These are phyloP conservation scores for Tricholauxania praeusta DNA, from an alignment of 2,888 invertebrate genomes.

Conservation along the genomic window DNA sequence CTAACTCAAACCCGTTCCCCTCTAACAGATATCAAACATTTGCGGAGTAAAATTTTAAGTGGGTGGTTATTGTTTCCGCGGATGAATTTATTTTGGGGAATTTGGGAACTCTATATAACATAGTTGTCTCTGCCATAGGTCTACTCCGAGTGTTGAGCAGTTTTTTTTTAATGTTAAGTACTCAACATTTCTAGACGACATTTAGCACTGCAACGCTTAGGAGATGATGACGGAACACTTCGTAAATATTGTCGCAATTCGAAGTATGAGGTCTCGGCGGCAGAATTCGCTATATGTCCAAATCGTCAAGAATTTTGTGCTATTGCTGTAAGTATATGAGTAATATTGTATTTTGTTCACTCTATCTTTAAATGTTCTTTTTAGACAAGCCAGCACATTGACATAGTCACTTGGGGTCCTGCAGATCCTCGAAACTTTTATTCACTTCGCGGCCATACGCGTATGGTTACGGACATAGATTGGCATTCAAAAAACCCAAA, in stretches of 20 bases:
- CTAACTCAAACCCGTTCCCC: too few relatives aligned
- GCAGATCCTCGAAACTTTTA: conserved; percentile 79
- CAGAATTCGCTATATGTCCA: conserved; percentile 90
- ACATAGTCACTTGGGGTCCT: conserved; percentile 84
- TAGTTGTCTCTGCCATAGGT: too few relatives aligned
- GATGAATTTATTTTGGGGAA: too few relatives aligned
- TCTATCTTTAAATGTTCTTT: not conserved
- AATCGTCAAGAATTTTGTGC: conserved; percentile 85
- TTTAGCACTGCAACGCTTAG: conserved; percentile 80
- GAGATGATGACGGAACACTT: conserved; percentile 69
- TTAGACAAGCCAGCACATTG: conserved; percentile 88
- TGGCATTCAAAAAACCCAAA: conserved; percentile 87
- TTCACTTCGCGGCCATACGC: conserved; percentile 83
- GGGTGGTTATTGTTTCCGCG: too few relatives aligned
- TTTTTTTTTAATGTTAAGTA: too few relatives aligned
- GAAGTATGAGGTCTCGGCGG: conserved; percentile 92
- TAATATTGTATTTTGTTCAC: not conserved
- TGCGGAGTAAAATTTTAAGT: too few relatives aligned
- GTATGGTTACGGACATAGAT: conserved; percentile 90
- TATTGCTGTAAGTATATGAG: conserved; percentile 78
- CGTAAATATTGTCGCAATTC: conserved; percentile 88
- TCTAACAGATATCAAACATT: too few relatives aligned
- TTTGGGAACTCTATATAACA: too few relatives aligned
- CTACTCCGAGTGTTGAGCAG: too few relatives aligned
- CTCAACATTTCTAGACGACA: conserved; percentile 70